Evolutionary conservation across 2,888 invertebrate genomes (phyloP).

Genomic region (Ommatoiulus sabulosus): DNA sequence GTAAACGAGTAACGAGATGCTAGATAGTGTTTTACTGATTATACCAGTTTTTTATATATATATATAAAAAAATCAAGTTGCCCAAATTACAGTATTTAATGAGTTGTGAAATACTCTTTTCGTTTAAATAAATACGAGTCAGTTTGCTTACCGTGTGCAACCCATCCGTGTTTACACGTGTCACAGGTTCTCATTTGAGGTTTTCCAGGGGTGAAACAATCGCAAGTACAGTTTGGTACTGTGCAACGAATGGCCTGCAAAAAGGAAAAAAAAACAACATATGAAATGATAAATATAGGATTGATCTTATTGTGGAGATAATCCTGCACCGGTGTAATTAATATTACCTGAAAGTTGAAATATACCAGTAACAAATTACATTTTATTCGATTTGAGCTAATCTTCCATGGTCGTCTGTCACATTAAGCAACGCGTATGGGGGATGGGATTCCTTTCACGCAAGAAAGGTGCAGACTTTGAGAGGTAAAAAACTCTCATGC

Average conservation of each 20-base stretch:
- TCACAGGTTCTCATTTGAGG: constrained; percentile 77
- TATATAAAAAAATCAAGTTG: too few relatives aligned
- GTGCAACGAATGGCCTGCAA: constrained; percentile 77
- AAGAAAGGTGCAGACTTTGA: constrained; percentile 10
- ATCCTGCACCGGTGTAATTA: not conserved
- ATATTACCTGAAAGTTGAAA: not conserved
- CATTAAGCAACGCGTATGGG: not conserved
- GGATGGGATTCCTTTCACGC: constrained; percentile 28
- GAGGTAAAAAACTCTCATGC: constrained; percentile 1
- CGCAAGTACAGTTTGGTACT: constrained; percentile 76
- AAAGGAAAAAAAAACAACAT: constrained; percentile 59
- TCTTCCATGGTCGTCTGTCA: constrained; percentile 25
- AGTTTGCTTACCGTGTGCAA: constrained; percentile 76
- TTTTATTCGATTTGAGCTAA: not conserved
- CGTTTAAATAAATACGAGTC: too few relatives aligned
- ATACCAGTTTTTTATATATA: too few relatives aligned
- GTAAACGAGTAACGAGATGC: too few relatives aligned
- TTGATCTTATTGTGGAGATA: not conserved
- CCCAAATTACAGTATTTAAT: too few relatives aligned
- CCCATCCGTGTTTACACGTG: constrained; percentile 80
- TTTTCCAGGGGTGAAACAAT: constrained; percentile 78
- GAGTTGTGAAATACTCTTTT: too few relatives aligned
- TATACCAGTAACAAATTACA: not conserved
- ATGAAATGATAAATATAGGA: not conserved
- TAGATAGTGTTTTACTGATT: too few relatives aligned